Conservation (phyloP, 1,140 invertebrate genomes). For the Drosophila lacteicornis region DNA sequence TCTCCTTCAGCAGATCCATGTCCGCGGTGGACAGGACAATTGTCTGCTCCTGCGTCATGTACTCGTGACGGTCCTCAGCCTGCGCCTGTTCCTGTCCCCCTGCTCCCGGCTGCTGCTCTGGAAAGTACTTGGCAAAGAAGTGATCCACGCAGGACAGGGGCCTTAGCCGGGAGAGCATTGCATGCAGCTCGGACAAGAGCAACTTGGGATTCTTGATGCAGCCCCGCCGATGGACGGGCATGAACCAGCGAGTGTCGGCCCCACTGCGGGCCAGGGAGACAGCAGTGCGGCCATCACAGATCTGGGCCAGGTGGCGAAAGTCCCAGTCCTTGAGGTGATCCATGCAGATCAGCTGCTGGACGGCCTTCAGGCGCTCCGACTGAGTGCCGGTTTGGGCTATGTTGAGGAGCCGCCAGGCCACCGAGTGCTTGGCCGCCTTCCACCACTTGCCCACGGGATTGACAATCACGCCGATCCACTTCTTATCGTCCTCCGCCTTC, state of each 20-base stretch:
- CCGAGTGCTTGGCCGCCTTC: slow-evolving; percentile 85
- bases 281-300: slow-evolving; percentile 88
- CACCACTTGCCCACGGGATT: slow-evolving; percentile 84
- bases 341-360: slow-evolving; percentile 83
- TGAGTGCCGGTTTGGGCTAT: slow-evolving; percentile 83
- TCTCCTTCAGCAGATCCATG: slow-evolving; percentile 75
- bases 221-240: slow-evolving; percentile 81
- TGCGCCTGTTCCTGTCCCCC: too few relatives aligned
- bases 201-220: slow-evolving; percentile 81
- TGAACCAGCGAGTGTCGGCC: slow-evolving; percentile 86
- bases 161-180: slow-evolving; percentile 59
- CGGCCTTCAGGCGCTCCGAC: slow-evolving; percentile 84
- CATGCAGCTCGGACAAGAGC: slow-evolving; percentile 74
- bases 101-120: slow-evolving; percentile 25
- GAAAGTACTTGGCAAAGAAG: slow-evolving; percentile 84
- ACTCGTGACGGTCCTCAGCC: slow-evolving; percentile 53
- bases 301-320: slow-evolving; percentile 88
- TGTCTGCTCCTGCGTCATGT: slow-evolving; percentile 63
- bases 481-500: slow-evolving; percentile 80
- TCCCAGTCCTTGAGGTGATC: slow-evolving; percentile 87
- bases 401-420: slow-evolving; percentile 85
- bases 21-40: slow-evolving; percentile 59
- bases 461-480: slow-evolving; percentile 83
- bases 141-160: slow-evolving; percentile 73
- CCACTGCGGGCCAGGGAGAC: slow-evolving; percentile 87